Evolutionary conservation across 2,113 vertebrate genomes (phyloP), one percentile per base, ranked within the genome.

Genomic region (Alouatta palliata): DNA sequence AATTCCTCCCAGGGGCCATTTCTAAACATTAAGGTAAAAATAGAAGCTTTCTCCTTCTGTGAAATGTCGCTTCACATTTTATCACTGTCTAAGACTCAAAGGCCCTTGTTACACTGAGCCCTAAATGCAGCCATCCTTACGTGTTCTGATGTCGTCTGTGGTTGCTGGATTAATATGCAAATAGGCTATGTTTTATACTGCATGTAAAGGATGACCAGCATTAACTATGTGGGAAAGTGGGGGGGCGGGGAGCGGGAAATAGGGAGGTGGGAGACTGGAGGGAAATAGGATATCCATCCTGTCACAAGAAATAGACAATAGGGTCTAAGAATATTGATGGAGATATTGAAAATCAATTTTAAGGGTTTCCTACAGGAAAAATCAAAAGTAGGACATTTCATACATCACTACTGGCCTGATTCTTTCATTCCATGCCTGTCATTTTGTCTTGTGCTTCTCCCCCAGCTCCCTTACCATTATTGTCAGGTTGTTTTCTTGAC

Each of bases 301-400:
- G 79, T 84, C 85, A 89, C 25, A 91, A 89, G 61, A 95, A 97
- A 86, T 64, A 96, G 85, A 93, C 58, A 93, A 54, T 5, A 71
- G 37, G n/a, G 30, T 68, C 61, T 87, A 56, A 86, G 47, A 92
- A 97, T 95, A 95, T 91, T 93, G 96, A 92, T 79, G 84, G 79
- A 95, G 94, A 96, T 93, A 95, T 82, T 97, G 94, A 97, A 96
- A 96, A 97, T 94, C 94, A 95, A 96, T 93, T 96, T 96, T 97
- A 95, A 96, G 91, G 80, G 66, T 89, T 97, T 94, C 52, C 61
- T 96, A 96, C 85, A 94, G 32, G 83, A 94, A 94, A 97, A 96
- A 95, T 94, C 91, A 95, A 91, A 98, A 96, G 73, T 94, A 94
- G 94, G 86, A 94, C 93, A 91, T 96, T 95, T 91, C 94, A 93